Evolutionary conservation across 2,888 invertebrate species (phyloP), one percentile per base, ranked within the genome.

Genomic region (Ornithoptera alexandrae): DNA sequence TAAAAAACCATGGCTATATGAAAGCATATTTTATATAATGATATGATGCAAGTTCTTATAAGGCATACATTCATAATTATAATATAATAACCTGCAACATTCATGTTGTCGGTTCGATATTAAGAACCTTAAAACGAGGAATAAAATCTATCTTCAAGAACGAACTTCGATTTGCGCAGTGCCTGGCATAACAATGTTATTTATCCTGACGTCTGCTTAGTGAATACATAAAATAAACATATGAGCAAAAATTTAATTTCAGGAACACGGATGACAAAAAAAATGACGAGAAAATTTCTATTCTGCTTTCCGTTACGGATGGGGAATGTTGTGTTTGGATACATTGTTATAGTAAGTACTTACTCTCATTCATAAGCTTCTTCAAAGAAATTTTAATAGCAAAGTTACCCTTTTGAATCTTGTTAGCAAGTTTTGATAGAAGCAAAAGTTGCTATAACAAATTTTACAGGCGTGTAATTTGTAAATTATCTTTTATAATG

Each of bases 201-300:
- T 15, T 17, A 50, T 17, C 50, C 15, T 18, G 50, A 4, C 18
- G 5, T 4, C 15, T 5, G 15, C 50, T 50, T 18, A 50, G 15
- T 18, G 50, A 50, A 50, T 17, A 50, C 50, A 30, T 18, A 56
- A 56, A 18, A 56, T 56, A 17, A 17, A 56, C 18, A 17, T n/a
- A 18, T n/a, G n/a, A 56, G 56, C 18, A 56, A 15, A 18, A 18
- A 73, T 68, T 72, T 74, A 77, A 72, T 89, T 90, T 63, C 85
- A 90, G 89, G 76, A 74, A 73, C 73, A 74, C 82, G 81, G 74
- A 88, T 88, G 87, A 79, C 60, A 64, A 76, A 53, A 73, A 87
- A 72, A 78, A 92, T 92, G 92, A 91, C 88, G 73, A 86, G 92
- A 77, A 92, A 92, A 78, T 92, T 92, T 79, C 80, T 92, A 46